These are phyloP conservation scores for Trissolcus basalis DNA, from an alignment of 1,140 invertebrate species.

Conservation along the genomic window DNA sequence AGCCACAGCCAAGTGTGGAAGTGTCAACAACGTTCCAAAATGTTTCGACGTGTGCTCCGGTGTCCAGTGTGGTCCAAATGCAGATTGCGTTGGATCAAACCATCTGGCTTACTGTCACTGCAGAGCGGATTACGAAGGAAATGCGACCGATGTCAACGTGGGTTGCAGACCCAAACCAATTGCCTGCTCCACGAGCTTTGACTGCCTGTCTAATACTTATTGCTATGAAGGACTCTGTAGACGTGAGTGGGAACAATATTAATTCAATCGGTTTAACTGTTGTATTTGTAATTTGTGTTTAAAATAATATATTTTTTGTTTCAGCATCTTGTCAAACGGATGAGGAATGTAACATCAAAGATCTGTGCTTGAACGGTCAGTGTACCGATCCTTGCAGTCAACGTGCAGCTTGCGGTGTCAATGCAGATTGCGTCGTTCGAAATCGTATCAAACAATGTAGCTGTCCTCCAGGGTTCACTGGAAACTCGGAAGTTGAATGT, in stretches of 20 bases:
- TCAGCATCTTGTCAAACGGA: constrained; percentile 86
- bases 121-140: constrained; percentile 84
- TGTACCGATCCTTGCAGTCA: constrained; percentile 89
- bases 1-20: constrained; percentile 83
- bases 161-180: constrained; percentile 87
- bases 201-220: constrained; percentile 87
- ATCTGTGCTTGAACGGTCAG: constrained; percentile 88
- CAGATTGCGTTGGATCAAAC: constrained; percentile 85
- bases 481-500: constrained; percentile 89
- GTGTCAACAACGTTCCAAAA: constrained; percentile 82
- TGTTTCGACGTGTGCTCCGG: constrained; percentile 87
- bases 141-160: constrained; percentile 81
- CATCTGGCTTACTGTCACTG: constrained; percentile 87
- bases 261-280: constrained; percentile 4
- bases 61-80: constrained; percentile 85
- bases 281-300: neutral
- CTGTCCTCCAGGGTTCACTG: constrained; percentile 90
- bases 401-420: constrained; percentile 88
- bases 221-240: constrained; percentile 88
- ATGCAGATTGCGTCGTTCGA: constrained; percentile 86
- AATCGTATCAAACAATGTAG: constrained; percentile 88
- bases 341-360: constrained; percentile 85
- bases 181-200: constrained; percentile 81
- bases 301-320: constrained; percentile 52
- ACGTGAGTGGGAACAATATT: constrained; percentile 78